Percentiles rank a stretch among this genome's conserved stretches.
Conservation (phyloP, 2,113 vertebrate genomes). For the Dasyurus viverrinus region DNA sequence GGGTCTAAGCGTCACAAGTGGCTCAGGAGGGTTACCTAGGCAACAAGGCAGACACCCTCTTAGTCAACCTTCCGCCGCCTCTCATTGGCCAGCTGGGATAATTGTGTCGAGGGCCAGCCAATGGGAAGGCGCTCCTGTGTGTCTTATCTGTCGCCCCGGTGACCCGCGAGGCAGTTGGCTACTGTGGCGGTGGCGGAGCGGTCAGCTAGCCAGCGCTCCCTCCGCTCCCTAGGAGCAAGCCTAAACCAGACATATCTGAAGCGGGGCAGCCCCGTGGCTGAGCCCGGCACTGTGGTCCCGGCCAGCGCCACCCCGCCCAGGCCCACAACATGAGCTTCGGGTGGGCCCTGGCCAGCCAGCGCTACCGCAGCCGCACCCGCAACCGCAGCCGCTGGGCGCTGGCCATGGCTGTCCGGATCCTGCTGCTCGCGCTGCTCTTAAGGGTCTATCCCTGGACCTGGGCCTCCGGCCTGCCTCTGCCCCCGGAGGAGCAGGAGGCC, state of each 20-base stretch:
- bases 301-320: too few species aligned
- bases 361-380: fast-evolving
- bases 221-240: not conserved
- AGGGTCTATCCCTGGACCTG: not conserved
- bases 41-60: not conserved
- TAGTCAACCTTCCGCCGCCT: not conserved
- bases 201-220: too few species aligned
- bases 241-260: fast-evolving
- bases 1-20: too few species aligned
- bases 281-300: not conserved
- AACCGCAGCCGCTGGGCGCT: not conserved
- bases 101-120: not conserved
- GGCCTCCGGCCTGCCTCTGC: not conserved
- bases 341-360: too few species aligned
- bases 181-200: too few species aligned
- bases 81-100: not conserved
- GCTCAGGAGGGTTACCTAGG: too few species aligned
- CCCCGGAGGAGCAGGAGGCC: too few species aligned
- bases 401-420: not conserved
- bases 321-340: not conserved
- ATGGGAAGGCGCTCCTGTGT: not conserved
- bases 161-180: too few species aligned
- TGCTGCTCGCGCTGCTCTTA: not conserved
- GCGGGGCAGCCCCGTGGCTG: too few species aligned
- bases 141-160: too few species aligned